These are phyloP conservation scores for Bombus vancouverensis DNA, from an alignment of 1,140 invertebrate species.

Conservation along the genomic window DNA sequence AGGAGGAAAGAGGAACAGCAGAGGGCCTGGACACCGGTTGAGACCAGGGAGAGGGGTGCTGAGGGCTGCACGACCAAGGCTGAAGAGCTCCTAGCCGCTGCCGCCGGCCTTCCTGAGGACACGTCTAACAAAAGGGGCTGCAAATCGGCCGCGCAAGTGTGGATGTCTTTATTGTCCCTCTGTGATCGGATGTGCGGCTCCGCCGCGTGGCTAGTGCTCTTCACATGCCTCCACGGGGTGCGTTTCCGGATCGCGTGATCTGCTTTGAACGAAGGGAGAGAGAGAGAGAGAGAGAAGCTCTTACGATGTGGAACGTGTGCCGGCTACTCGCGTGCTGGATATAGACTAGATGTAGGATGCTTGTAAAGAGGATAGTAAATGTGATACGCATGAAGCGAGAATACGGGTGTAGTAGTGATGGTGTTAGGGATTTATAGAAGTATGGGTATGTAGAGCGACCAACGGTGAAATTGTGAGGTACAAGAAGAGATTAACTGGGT, in stretches of 20 bases:
- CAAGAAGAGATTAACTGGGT: neutral
- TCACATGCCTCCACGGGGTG: constrained; percentile 79
- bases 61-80: constrained; percentile 6
- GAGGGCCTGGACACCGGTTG: constrained; percentile 28
- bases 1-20: constrained; percentile 36
- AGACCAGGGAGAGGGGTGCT: constrained; percentile 2
- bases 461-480: neutral
- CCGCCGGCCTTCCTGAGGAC: constrained; percentile 37
- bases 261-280: neutral
- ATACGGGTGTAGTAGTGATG: neutral
- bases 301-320: neutral
- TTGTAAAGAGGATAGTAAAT: neutral
- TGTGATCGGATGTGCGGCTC: constrained; percentile 72
- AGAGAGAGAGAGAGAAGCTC: neutral
- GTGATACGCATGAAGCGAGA: too few species aligned
- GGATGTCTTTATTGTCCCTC: constrained; percentile 62
- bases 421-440: neutral
- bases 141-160: constrained; percentile 62
- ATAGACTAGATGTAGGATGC: neutral
- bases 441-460: neutral
- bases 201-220: constrained; percentile 75
- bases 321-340: neutral
- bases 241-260: constrained; percentile 66
- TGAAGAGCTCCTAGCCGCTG: constrained; percentile 16
- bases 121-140: constrained; percentile 55